Evolutionary conservation across 2,113 vertebrate species (phyloP).

Genomic region (Chlorocebus sabaeus): DNA sequence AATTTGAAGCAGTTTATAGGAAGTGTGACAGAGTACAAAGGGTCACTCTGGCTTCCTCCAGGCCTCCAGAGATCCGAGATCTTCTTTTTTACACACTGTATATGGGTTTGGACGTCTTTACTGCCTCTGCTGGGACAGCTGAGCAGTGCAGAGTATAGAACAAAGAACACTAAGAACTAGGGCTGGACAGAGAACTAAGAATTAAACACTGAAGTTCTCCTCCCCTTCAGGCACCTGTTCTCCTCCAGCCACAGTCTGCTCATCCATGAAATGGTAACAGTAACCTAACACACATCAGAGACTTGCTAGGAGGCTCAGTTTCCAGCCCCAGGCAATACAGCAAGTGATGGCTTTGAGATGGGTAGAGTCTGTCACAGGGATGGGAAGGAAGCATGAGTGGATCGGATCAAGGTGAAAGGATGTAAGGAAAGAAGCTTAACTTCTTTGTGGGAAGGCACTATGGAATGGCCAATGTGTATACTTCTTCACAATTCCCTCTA

Average conservation of each 20-base stretch:
- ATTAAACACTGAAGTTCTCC: rapidly evolving
- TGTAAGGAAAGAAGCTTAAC: background rate
- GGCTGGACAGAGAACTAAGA: background rate
- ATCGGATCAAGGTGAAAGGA: background rate
- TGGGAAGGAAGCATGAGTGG: background rate
- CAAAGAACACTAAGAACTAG: background rate
- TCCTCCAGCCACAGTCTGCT: background rate
- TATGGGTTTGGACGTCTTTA: background rate
- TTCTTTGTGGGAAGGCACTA: background rate
- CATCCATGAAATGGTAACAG: background rate
- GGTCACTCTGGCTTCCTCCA: background rate
- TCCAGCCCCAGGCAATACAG: background rate
- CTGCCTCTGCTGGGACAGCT: background rate
- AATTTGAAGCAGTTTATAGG: background rate
- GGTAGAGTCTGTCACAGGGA: background rate
- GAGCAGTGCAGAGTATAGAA: rapidly evolving
- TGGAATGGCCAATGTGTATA: too few relatives aligned
- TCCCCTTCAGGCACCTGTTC: background rate
- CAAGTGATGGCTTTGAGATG: background rate
- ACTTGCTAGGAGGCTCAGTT: background rate
- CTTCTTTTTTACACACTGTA: background rate
- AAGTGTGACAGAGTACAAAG: background rate
- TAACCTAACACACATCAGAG: background rate
- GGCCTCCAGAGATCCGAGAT: background rate
- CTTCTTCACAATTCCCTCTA: background rate